Evolutionary conservation across 2,888 invertebrate species (phyloP).

Genomic region (Oxycera nigricornis): DNA sequence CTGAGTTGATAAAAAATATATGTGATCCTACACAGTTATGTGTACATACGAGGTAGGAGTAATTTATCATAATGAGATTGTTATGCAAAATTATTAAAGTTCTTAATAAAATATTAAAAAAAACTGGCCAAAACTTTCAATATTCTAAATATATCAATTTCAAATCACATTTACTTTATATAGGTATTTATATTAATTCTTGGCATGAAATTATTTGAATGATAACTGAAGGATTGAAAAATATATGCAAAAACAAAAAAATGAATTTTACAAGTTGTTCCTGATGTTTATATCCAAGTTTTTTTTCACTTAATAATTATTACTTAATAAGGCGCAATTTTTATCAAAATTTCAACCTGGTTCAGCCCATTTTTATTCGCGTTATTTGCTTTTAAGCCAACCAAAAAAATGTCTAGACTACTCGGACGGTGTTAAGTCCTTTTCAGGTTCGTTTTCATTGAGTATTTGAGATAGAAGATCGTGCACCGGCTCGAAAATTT

Average conservation of each 20-base stretch:
- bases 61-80: not conserved
- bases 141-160: conserved; percentile 23
- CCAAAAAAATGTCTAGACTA: conserved; percentile 55
- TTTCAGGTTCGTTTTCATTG: conserved; percentile 77
- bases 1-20: not conserved
- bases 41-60: conserved; percentile 22
- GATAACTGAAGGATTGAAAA: not conserved
- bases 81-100: not conserved
- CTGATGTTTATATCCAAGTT: not conserved
- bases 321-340: conserved; percentile 29
- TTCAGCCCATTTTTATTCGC: not conserved
- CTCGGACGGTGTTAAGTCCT: conserved; percentile 76
- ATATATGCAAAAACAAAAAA: not conserved
- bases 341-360: not conserved
- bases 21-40: not conserved
- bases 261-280: not conserved
- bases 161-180: conserved; percentile 8
- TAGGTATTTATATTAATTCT: not conserved
- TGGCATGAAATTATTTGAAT: not conserved
- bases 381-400: not conserved
- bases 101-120: not conserved
- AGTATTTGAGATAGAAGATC: conserved; percentile 80
- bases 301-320: not conserved
- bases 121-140: not conserved
- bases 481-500: conserved; percentile 85